Evolutionary conservation across 2,113 vertebrate species (phyloP).

Genomic region (Redunca redunca): DNA sequence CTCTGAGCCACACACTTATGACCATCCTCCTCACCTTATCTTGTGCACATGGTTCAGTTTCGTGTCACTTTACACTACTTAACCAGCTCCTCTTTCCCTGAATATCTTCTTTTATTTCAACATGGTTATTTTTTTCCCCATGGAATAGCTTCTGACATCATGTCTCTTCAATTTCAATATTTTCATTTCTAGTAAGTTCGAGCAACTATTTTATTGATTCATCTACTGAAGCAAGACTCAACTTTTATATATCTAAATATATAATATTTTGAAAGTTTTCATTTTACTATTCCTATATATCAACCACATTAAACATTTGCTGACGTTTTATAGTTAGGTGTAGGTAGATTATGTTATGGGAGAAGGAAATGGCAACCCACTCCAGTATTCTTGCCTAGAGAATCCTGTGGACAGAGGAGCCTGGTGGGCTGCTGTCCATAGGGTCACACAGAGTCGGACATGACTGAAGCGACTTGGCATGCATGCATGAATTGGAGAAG

Average conservation of each 20-base stretch:
- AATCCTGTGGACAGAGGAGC: neutral
- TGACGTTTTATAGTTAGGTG: neutral
- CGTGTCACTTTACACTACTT: neutral
- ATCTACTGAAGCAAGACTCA: neutral
- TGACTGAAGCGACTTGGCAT: fast-evolving
- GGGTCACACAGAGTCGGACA: fast-evolving
- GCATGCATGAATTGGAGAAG: neutral
- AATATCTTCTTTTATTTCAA: neutral
- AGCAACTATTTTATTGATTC: neutral
- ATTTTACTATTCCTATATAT: neutral
- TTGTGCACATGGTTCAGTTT: neutral
- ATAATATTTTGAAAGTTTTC: neutral
- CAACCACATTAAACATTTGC: neutral
- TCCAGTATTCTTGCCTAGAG: neutral
- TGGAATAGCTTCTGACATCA: neutral
- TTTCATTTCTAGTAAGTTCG: neutral
- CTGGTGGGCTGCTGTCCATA: neutral
- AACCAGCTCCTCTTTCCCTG: neutral
- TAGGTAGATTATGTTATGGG: neutral
- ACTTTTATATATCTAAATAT: neutral
- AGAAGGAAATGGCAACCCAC: neutral
- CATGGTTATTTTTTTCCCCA: neutral
- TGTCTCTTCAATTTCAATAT: neutral
- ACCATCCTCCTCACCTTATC: neutral
- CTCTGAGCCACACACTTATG: neutral